Evolutionary conservation across 1,140 invertebrate genomes (phyloP).

Genomic region (Drosophila fuyamai): DNA sequence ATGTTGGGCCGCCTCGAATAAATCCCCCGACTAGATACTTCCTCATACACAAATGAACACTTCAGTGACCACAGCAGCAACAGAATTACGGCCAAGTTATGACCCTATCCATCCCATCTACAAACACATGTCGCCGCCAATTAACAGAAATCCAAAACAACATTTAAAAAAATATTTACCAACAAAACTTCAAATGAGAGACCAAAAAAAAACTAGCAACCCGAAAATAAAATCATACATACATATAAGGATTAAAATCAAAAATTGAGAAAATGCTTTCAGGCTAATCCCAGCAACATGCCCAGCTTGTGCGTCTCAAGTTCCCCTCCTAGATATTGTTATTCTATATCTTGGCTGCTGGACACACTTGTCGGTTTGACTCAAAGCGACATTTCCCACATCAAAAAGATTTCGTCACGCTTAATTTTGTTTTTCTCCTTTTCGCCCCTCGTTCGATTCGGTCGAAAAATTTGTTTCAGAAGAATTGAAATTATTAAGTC

Average conservation of each 20-base stretch:
- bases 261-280: slow-evolving; percentile 78
- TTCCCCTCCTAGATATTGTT: slow-evolving; percentile 50
- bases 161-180: slow-evolving; percentile 72
- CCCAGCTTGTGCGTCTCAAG: slow-evolving; percentile 72
- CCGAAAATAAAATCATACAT: slow-evolving; percentile 41
- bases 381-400: slow-evolving; percentile 83
- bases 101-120: slow-evolving; percentile 52
- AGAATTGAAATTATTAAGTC: slow-evolving; percentile 72
- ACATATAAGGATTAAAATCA: slow-evolving; percentile 77
- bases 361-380: slow-evolving; percentile 78
- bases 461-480: slow-evolving; percentile 71
- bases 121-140: slow-evolving; percentile 81
- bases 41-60: slow-evolving; percentile 62
- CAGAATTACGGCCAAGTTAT: slow-evolving; percentile 20
- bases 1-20: slow-evolving; percentile 64
- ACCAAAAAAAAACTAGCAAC: slow-evolving; percentile 8
- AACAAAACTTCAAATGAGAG: slow-evolving; percentile 36
- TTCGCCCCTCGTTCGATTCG: slow-evolving; percentile 17
- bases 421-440: slow-evolving; percentile 51
- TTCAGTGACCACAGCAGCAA: slow-evolving; percentile 52
- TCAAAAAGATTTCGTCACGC: slow-evolving; percentile 81
- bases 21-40: slow-evolving; percentile 72
- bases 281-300: slow-evolving; percentile 77
- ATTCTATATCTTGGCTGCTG: slow-evolving; percentile 58
- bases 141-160: slow-evolving; percentile 77